Base-by-base conservation (phyloP, 2,113 vertebrate genomes). In the Oncorhynchus nerka region DNA sequence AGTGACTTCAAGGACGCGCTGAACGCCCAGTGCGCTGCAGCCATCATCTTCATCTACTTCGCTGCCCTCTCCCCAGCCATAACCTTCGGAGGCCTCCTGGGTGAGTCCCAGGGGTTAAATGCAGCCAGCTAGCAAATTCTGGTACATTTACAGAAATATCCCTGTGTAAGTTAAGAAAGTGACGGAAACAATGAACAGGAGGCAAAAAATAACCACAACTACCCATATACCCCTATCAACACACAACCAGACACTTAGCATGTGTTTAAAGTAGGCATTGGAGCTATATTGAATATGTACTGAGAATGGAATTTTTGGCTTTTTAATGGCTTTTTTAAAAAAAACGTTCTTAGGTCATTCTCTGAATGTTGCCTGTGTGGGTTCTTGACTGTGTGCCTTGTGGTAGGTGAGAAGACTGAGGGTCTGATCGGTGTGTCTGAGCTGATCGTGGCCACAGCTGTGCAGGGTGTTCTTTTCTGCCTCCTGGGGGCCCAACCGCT, bases 31-130 rank as follows among this genome's bases (percentile, higher is more conserved):
- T 99, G 97, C 88, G 91, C 98, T 61, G 97, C 98, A 0, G 97
- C 97, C 0, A 90, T 98, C 39, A 97, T 99, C 91, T 99, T 99
- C 86, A 99, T 99, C 92, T 99, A 99, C 91, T 99, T 99, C 0
- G 98, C 98, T 0, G 97, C 97, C 0, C 94, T 99, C 57, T 99
- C 97, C 0, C 97, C 97, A 0, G 97, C 97, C 84, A 98, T 99
- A 83, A 99, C 98, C 4, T 99, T 99, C 0, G 98, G 97, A 61
- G 97, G 97, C 0, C 93, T 98, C 19, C 94, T 98, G 71, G 96
- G 97, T 96, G 84, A 94, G 93, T 81, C 28, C 5, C 30, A 68
- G 39, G n/a, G 8, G 51, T 55, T 19, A 19, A 55, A 19, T 15
- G 12, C 39, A 45, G 39, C 39, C 51, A 19, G 15, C 51, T 19